phyloP scores from a whole-genome alignment of 2,113 vertebrate genomes.

The Leptosomus discolor region DNA sequence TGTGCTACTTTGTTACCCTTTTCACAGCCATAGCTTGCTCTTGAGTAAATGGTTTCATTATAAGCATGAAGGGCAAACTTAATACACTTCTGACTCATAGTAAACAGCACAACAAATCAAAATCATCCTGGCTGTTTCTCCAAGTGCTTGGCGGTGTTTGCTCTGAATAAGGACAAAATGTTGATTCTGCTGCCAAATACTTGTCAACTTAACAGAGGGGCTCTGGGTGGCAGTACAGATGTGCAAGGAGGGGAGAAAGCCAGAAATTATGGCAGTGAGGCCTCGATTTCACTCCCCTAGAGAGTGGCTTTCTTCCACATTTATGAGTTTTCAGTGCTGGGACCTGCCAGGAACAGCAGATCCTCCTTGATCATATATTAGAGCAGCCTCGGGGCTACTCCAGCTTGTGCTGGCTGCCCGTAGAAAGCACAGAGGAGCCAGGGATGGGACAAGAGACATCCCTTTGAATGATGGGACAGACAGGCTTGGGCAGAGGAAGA shows the following conservation, averaged over 20 bases:
- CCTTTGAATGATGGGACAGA: fast-evolving
- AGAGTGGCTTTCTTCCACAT: background rate
- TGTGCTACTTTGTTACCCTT: background rate
- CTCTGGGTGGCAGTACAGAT: background rate
- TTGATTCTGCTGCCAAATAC: background rate
- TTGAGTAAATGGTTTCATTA: conserved; percentile 58
- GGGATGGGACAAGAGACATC: background rate
- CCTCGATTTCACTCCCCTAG: background rate
- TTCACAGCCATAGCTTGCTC: background rate
- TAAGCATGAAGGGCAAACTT: conserved; percentile 47
- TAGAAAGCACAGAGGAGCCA: background rate
- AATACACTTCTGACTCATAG: conserved; percentile 17
- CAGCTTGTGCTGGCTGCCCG: background rate
- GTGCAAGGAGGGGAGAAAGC: background rate
- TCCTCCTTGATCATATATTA: background rate
- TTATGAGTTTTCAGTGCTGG: background rate
- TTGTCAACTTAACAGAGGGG: background rate
- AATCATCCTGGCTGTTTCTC: conserved; percentile 14
- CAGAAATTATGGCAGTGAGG: background rate
- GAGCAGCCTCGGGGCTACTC: background rate
- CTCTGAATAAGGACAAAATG: background rate
- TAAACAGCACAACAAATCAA: conserved; percentile 11
- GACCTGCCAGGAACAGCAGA: background rate
- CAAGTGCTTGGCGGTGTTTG: background rate
- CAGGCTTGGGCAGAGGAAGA: background rate